Conservation (phyloP, 2,113 vertebrate species). For the Porphyrio hochstetteri region DNA sequence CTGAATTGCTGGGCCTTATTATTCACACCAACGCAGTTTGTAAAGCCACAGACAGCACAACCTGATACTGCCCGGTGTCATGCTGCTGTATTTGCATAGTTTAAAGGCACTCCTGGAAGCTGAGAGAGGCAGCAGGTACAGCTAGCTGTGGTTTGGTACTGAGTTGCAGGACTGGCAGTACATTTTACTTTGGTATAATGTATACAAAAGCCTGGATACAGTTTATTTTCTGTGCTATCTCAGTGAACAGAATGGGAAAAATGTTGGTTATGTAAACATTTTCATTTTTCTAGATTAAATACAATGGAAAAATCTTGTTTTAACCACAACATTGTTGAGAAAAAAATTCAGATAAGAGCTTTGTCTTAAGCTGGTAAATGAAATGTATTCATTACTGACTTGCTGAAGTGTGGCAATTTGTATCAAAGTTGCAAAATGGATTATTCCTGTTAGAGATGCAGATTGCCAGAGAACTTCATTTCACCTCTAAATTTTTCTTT, state of each 20-base stretch:
- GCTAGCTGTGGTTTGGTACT: background rate
- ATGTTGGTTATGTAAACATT: background rate
- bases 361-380: background rate
- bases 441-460: background rate
- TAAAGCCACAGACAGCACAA: background rate
- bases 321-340: background rate
- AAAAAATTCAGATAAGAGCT: background rate
- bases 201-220: background rate
- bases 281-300: background rate
- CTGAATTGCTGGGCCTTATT: background rate
- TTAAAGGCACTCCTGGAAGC: background rate
- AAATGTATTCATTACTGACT: background rate
- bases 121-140: background rate
- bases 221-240: background rate
- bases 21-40: rapidly evolving
- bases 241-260: background rate
- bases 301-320: background rate
- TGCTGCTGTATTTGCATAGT: rapidly evolving
- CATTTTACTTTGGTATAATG: background rate
- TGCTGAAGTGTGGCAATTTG: background rate
- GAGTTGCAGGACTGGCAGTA: background rate
- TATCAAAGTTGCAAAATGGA: background rate
- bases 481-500: background rate
- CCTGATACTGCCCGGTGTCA: background rate
- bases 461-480: background rate